Evolutionary conservation across 1,140 invertebrate species (phyloP), one percentile per base, ranked within the genome.

Genomic region (Drosophila nigromelanica): DNA sequence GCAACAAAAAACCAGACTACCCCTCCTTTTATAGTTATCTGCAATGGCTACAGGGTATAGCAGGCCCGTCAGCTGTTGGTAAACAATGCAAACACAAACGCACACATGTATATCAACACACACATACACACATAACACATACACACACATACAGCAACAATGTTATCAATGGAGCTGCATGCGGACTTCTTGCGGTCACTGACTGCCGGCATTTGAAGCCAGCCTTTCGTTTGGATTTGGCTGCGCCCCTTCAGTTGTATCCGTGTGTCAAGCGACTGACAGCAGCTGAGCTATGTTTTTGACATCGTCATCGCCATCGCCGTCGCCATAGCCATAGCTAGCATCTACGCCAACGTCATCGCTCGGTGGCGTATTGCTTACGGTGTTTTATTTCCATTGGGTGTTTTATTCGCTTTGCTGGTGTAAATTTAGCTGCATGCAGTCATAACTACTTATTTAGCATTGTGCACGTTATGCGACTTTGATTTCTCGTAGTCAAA

Each of bases 381-480:
- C 73, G 73, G 73, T 62, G 55, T 76, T 59, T 76, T 60, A 76
- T 76, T 72, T 72, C 68, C 61, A 76, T 50, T 50, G 52, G 61
- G 48, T 71, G 27, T 71, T 74, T 71, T 62, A 33, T 73, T 70
- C 40, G 42, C 40, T 72, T 72, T 52, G 47, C 33, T 66, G 50
- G 27, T 73, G 68, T 77, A 74, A 69, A 77, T 76, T 73, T 76
- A 75, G 68, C 67, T 66, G 45, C 42, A 80, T 80, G 75, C 77
- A 80, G 75, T 80, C 70, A 80, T 76, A 78, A 67, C 73, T 73
- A 73, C 76, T 79, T 73, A 79, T 79, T 79, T 69, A 76, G 76
- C 76, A 76, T 78, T 71, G 73, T 58, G 70, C 58, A 74, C 45
- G 73, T 75, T 75, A 75, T 52, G 52, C 73, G 73, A 59, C 54